Evolutionary conservation across 2,113 vertebrate genomes (phyloP), one percentile per base, ranked within the genome.

Genomic region (Cottus gobio): DNA sequence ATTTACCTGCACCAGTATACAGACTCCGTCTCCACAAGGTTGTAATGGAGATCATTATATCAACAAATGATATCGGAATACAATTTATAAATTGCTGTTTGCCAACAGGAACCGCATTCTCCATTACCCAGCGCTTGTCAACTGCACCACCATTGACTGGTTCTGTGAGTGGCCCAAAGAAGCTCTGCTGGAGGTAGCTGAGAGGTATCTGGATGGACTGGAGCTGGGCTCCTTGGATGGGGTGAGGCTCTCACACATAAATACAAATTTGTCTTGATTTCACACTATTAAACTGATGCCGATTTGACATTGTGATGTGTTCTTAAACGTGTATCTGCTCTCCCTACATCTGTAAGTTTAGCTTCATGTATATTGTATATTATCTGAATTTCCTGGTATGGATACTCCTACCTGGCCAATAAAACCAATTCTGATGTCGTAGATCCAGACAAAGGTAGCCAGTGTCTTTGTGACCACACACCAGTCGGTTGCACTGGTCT

Each of bases 91-190:
- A 57, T 75, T 9, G 30, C 30, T 62, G 34, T 62, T 50, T 65
- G 7, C 64, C n/a, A 30, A 61, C 75, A 97, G 97, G 88, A 96
- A 96, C 75, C 94, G 92, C 67, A 95, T 97, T 48, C 96, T 97
- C 7, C 96, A 97, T 86, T 97, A 97, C 83, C 96, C 97, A 0
- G 96, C 96, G 0, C 89, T 98, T 44, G 96, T 98, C 65, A 97
- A 95, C 95, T 97, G 97, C 86, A 96, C 95, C 1, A 96, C 96
- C 52, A 96, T 97, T n/a, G 95, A 96, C 92, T 98, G 97, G 97
- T 97, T 97, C 90, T 95, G 94, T 10, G 95, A 97, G 74, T 98
- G 97, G 96, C 97, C 97, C 37, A 92, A 83, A 0, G 96, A 97
- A 12, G 96, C 97, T 30, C 91, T 98, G 78, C 89, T 98, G 18